Conservation (phyloP, 2,888 invertebrate species). For the Cerastoderma edule region DNA sequence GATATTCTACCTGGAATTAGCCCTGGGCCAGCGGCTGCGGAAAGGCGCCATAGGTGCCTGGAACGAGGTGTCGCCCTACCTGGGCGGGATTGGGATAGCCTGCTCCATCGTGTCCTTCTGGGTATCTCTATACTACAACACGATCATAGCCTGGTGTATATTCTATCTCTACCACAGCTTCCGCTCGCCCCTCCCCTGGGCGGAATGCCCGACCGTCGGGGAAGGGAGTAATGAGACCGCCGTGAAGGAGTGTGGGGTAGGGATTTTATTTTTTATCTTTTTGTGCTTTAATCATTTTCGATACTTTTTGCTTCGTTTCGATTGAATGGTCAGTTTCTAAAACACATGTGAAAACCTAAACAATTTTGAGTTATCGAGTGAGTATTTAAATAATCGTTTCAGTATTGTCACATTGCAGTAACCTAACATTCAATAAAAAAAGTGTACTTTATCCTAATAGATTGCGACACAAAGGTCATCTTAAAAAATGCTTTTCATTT, state of each 20-base stretch:
- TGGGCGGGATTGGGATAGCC: constrained; percentile 96
- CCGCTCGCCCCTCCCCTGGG: constrained; percentile 93
- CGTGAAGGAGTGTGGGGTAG: constrained; percentile 63
- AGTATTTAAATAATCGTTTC: too few species aligned
- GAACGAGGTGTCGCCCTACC: constrained; percentile 96
- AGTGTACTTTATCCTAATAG: too few species aligned
- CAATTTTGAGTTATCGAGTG: too few species aligned
- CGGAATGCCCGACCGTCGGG: constrained; percentile 88
- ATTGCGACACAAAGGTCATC: too few species aligned
- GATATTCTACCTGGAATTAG: constrained; percentile 95
- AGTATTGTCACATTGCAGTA: too few species aligned
- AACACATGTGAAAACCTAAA: too few species aligned
- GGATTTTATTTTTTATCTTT: too few species aligned
- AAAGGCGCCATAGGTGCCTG: constrained; percentile 95
- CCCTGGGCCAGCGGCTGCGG: constrained; percentile 96
- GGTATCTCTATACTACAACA: constrained; percentile 97
- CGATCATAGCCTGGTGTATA: constrained; percentile 98
- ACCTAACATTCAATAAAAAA: too few species aligned
- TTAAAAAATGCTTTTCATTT: too few species aligned
- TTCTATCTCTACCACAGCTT: constrained; percentile 96
- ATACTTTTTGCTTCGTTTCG: too few species aligned
- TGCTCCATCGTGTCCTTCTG: constrained; percentile 96
- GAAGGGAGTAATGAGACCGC: constrained; percentile 44
- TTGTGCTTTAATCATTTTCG: too few species aligned
- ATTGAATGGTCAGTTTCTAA: too few species aligned